Evolutionary conservation across 35 echinoderm and acorn worm species (phyloP).

Genomic region (Ptychodera flava): DNA sequence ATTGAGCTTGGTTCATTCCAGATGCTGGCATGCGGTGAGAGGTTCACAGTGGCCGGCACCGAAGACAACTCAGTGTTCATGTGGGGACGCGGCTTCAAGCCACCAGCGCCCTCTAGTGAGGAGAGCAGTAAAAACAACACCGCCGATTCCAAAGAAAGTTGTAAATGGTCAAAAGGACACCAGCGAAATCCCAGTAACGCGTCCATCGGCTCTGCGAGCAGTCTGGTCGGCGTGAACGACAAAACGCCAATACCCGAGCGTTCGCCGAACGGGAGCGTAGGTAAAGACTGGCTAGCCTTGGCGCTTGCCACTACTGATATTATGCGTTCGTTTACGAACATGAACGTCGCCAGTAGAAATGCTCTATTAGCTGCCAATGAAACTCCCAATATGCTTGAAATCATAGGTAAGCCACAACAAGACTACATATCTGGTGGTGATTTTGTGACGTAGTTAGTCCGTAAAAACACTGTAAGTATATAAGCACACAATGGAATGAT

Average conservation of each 20-base stretch:
- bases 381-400: too few species aligned
- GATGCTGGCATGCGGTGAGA: conserved; percentile 80
- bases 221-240: background rate
- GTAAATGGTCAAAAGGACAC: background rate
- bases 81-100: conserved; percentile 73
- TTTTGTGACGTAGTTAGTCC: too few species aligned
- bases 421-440: too few species aligned
- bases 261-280: background rate
- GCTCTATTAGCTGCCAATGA: too few species aligned
- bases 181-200: background rate
- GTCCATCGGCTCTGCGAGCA: background rate
- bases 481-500: too few species aligned
- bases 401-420: too few species aligned
- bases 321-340: background rate
- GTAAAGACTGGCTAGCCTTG: background rate
- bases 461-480: too few species aligned
- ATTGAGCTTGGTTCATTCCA: too few species aligned
- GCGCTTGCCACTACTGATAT: background rate
- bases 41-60: conserved; percentile 81
- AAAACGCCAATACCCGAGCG: background rate
- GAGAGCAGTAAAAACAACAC: conserved; percentile 77
- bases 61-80: conserved; percentile 66
- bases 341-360: too few species aligned
- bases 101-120: conserved; percentile 36
- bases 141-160: conserved; percentile 5